Percentiles rank a stretch among this genome's conserved stretches.
Conservation (phyloP, 2,113 vertebrate genomes). For the Neopipo cinnamomea region DNA sequence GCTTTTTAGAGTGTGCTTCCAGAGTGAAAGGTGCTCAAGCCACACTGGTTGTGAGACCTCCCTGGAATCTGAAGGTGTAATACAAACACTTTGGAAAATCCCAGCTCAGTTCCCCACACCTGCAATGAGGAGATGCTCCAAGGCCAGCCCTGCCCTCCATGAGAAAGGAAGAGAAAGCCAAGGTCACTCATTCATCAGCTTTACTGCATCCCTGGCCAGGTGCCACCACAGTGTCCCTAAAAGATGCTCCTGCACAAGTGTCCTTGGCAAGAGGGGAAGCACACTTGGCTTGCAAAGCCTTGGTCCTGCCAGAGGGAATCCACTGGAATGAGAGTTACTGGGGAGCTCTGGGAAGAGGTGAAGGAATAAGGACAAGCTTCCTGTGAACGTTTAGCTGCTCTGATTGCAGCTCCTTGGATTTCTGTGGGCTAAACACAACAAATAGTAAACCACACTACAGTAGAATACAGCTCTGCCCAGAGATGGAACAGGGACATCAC, state of each 20-base stretch:
- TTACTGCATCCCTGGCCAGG: constrained; percentile 10
- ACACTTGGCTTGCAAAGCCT: too few species aligned
- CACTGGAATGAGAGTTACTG: too few species aligned
- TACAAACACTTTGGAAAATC: not conserved
- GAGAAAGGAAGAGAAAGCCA: not conserved
- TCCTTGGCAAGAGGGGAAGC: too few species aligned
- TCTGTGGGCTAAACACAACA: not conserved
- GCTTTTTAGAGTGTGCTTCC: not conserved
- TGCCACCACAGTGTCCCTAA: not conserved
- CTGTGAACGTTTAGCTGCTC: too few species aligned
- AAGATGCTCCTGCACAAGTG: not conserved
- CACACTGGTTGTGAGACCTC: not conserved
- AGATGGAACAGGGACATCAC: fast-evolving
- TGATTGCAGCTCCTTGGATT: too few species aligned
- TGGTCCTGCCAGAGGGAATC: not conserved
- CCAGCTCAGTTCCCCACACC: not conserved
- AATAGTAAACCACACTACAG: not conserved
- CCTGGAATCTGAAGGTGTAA: not conserved
- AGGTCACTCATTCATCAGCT: not conserved
- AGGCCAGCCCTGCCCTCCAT: not conserved
- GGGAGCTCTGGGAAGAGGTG: too few species aligned
- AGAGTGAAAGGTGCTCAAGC: not conserved
- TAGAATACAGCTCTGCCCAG: not conserved
- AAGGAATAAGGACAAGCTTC: too few species aligned
- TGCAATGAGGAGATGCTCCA: not conserved